Conservation (phyloP, 2,113 vertebrate species). For the Megaptera novaeangliae region DNA sequence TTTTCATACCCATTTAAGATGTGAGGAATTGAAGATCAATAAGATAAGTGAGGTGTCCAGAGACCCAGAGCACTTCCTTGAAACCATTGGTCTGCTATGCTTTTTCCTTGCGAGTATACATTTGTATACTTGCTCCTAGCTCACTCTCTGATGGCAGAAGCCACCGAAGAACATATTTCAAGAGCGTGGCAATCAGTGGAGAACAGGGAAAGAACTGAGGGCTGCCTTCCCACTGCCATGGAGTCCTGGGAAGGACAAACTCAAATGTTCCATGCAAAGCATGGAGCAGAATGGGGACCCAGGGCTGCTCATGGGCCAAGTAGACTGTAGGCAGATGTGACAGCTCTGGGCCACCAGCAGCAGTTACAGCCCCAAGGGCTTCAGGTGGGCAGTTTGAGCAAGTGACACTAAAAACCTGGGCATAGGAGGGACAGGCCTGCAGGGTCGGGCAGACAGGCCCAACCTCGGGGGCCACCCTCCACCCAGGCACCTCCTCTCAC, state of each 20-base stretch:
- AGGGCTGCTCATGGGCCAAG: fast-evolving
- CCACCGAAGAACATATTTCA: neutral
- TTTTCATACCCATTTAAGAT: neutral
- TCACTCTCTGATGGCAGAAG: neutral
- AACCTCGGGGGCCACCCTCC: fast-evolving
- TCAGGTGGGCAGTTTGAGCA: neutral
- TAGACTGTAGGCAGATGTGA: neutral
- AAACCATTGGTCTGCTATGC: neutral
- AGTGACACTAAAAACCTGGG: neutral
- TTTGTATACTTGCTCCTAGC: neutral
- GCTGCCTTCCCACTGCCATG: neutral
- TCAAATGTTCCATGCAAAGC: neutral
- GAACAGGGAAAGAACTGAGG: neutral
- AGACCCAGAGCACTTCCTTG: neutral
- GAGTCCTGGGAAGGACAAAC: neutral
- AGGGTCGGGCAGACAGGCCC: no score
- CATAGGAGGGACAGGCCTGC: neutral
- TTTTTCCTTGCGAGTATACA: neutral
- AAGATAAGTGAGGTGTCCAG: neutral
- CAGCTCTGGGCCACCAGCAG: no score
- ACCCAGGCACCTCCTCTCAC: neutral
- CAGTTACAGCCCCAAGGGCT: neutral
- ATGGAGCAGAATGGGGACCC: neutral
- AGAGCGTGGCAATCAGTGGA: neutral
- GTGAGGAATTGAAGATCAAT: neutral